Evolutionary conservation across 2,797 vertebrate species (phyloP), one percentile per base, ranked within the genome.

Genomic region (Pangasius mekongensis): DNA sequence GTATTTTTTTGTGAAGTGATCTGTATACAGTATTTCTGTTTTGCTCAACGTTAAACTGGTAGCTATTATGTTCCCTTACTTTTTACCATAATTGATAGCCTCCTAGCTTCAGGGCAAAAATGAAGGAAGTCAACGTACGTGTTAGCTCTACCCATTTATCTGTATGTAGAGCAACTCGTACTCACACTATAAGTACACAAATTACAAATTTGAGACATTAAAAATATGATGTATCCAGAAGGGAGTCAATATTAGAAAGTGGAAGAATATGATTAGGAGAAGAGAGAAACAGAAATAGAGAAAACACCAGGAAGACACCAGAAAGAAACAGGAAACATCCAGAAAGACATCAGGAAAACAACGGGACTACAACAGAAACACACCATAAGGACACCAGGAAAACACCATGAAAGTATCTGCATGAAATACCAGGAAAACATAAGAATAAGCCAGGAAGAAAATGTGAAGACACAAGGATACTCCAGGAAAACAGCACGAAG

Each of bases 281-380:
- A 52, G 39, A 27, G 52, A 83, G 62, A 82, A 64, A 74, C 36
- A 56, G 56, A 80, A n/a, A 47, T 47, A 84, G 18, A 84, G 58
- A 30, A 56, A 80, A 22, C n/a, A 54, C 16, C 49, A 78, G 20
- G 49, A 39, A 78, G 49, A 78, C 16, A 78, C 2, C 2, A 30
- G 2, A 18, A 78, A 30, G 14, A 49, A 78, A 8, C 24, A 49
- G 5, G n/a, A 78, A 49, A 78, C 47, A 36, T 0, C n/a, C 64
- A n/a, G 73, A 76, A 74, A 58, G 18, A 58, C 60, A 10, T 62
- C 22, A 16, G 16, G 71, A 74, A 43, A 3, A 36, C 13, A 73
- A 39, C 8, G 6, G 33, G 36, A 36, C 36, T 43, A 73, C 13
- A 33, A 73, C 5, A 73, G 18, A 73, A 43, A 73, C 16, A 33